Percentiles rank a stretch among this genome's conserved stretches.
Evolutionary conservation across 2,888 invertebrate genomes (phyloP).

Genomic region (Drosophila meridionalis): DNA sequence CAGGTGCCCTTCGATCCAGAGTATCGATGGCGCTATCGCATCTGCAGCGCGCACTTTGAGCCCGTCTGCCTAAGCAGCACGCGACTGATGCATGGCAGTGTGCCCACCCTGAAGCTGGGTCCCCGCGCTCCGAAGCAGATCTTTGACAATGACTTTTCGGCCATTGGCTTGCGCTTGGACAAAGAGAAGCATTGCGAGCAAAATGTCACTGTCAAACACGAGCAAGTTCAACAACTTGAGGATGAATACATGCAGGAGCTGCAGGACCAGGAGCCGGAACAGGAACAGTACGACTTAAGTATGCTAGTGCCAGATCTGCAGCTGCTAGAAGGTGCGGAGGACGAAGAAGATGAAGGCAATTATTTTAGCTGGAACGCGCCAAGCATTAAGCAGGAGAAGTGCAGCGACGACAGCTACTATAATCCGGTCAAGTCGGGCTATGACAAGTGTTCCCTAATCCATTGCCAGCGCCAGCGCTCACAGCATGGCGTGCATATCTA

Average conservation of each 20-base stretch:
- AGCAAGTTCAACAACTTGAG: constrained; percentile 4
- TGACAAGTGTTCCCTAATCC: constrained; percentile 68
- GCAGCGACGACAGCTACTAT: constrained; percentile 20
- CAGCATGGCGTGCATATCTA: constrained; percentile 71
- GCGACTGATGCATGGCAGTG: constrained; percentile 68
- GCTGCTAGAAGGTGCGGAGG: constrained; percentile 38
- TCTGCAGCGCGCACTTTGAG: constrained; percentile 78
- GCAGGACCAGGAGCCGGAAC: constrained; percentile 25
- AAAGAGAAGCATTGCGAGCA: constrained; percentile 30
- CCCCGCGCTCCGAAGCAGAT: constrained; percentile 54
- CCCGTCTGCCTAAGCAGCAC: constrained; percentile 63
- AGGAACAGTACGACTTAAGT: constrained; percentile 33
- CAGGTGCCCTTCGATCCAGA: constrained; percentile 69
- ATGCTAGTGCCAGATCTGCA: constrained; percentile 53
- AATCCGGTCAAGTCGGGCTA: constrained; percentile 73
- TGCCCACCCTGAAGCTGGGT: constrained; percentile 74
- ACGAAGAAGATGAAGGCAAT: constrained; percentile 15
- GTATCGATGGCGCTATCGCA: constrained; percentile 75
- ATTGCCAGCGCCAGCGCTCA: constrained; percentile 68
- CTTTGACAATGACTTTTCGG: constrained; percentile 64
- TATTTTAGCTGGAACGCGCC: constrained; percentile 15
- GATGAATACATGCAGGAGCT: background rate
- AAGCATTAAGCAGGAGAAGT: constrained; percentile 42
- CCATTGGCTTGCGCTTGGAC: constrained; percentile 44
- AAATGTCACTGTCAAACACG: constrained; percentile 1